Conservation (phyloP, 1,140 invertebrate genomes). For the Drosophila tropicalis region DNA sequence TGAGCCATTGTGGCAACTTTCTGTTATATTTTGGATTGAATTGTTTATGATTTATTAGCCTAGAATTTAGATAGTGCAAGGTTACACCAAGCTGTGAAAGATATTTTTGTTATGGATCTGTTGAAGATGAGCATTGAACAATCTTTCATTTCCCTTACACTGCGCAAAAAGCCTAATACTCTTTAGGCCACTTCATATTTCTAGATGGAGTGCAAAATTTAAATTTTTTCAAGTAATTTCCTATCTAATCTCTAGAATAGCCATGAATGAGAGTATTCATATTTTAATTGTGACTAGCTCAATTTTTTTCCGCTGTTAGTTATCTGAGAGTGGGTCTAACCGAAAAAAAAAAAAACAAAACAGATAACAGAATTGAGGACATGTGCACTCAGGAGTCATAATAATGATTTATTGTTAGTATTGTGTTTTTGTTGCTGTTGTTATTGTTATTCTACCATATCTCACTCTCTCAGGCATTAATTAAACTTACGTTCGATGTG, state of each 20-base stretch:
- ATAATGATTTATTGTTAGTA: not conserved
- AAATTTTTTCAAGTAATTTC: constrained; percentile 2
- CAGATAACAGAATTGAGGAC: not conserved
- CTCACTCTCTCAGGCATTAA: constrained; percentile 15
- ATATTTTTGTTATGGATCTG: too few relatives aligned
- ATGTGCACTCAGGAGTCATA: not conserved
- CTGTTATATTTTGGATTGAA: too few relatives aligned
- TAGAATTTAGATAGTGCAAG: too few relatives aligned
- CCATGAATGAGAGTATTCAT: not conserved
- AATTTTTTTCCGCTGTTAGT: not conserved
- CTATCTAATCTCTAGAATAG: not conserved
- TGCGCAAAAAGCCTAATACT: not conserved
- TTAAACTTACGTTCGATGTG: constrained; percentile 30
- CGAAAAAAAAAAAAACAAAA: not conserved
- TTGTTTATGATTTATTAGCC: too few relatives aligned
- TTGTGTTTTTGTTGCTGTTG: not conserved
- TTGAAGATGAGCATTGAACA: too few relatives aligned
- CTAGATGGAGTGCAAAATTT: not conserved
- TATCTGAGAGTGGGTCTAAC: not conserved
- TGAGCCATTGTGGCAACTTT: too few relatives aligned
- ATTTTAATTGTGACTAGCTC: constrained; percentile 3
- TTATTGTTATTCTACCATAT: not conserved
- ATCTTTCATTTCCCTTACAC: not conserved
- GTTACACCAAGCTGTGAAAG: too few relatives aligned
- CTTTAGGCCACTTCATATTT: not conserved